Percentiles rank a stretch among this genome's conserved stretches.
Evolutionary conservation across 2,113 vertebrate species (phyloP).

Genomic region (Ivindomyrus marchei): DNA sequence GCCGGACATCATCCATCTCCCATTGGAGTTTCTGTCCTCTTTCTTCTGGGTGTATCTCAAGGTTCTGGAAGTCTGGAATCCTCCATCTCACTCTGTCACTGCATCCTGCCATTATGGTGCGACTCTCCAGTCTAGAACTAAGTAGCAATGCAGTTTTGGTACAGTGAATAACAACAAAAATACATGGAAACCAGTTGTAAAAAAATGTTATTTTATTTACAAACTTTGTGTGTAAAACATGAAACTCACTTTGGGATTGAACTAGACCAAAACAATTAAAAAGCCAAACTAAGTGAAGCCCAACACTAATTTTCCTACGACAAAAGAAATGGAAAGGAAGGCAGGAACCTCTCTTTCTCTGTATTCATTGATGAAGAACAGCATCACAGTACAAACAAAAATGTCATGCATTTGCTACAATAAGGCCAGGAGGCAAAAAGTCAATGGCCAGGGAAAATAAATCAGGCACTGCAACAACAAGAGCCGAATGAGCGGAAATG

Average conservation of each 20-base stretch:
- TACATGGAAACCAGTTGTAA: not conserved
- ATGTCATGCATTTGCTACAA: not conserved
- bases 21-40: not conserved
- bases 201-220: not conserved
- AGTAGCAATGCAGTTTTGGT: not conserved
- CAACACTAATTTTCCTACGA: not conserved
- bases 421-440: not conserved
- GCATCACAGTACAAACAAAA: not conserved
- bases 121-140: not conserved
- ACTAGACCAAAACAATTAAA: not conserved
- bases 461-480: not conserved
- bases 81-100: not conserved
- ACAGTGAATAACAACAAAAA: not conserved
- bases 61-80: not conserved
- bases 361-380: not conserved
- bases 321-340: not conserved
- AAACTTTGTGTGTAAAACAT: not conserved
- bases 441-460: not conserved
- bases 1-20: slow-evolving; percentile 2
- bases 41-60: not conserved
- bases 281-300: not conserved
- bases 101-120: not conserved
- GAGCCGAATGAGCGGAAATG: not conserved
- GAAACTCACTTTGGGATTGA: not conserved
- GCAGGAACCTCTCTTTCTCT: not conserved